A percentile compares a stretch with the other conserved stretches of the same genome.
These are phyloP conservation scores for Drosophila algonquin DNA, from an alignment of 2,888 invertebrate species.

Conservation along the genomic window DNA sequence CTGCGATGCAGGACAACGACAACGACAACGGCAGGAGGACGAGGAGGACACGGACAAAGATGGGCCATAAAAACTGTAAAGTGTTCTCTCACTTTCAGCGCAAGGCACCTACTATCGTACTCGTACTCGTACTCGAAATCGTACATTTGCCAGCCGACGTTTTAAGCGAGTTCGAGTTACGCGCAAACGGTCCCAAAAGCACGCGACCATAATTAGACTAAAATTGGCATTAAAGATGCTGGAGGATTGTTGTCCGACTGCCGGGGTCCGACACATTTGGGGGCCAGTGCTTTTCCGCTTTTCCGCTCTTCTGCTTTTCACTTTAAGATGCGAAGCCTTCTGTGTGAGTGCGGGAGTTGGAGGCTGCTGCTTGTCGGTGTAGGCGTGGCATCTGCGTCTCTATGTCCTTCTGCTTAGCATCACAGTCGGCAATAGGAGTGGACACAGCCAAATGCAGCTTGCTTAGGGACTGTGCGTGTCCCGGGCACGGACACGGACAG, in stretches of 20 bases:
- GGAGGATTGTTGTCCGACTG: slow-evolving; percentile 1
- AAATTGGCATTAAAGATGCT: slow-evolving; percentile 27
- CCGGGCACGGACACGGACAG: too few species aligned
- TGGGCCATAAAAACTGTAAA: background rate
- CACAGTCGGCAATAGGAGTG: slow-evolving; percentile 31
- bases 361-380: background rate
- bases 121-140: too few species aligned
- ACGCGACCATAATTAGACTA: slow-evolving; percentile 46
- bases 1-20: background rate
- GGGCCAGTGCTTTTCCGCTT: too few species aligned
- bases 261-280: background rate
- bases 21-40: background rate
- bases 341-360: too few species aligned
- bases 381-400: slow-evolving; percentile 31
- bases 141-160: too few species aligned
- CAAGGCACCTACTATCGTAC: too few species aligned
- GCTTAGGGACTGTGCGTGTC: background rate
- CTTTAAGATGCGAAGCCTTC: background rate
- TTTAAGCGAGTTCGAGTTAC: slow-evolving; percentile 9
- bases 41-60: background rate
- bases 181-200: slow-evolving; percentile 17
- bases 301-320: too few species aligned
- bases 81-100: background rate
- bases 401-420: slow-evolving; percentile 35
- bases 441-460: background rate